Evolutionary conservation across 2,888 invertebrate species (phyloP).

Genomic region (Lasiommata megera): DNA sequence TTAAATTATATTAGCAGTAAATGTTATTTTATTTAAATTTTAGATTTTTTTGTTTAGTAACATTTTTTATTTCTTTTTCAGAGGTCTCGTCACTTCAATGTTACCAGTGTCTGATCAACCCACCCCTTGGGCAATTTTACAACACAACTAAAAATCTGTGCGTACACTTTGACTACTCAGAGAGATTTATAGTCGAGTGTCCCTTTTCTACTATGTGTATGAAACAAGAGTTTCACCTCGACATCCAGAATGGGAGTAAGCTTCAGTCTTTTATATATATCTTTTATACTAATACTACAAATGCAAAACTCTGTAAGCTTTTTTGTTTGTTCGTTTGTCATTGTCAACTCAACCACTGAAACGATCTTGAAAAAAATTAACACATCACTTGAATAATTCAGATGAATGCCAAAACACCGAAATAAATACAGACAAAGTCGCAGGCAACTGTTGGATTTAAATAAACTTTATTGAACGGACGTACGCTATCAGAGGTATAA

Average conservation of each 20-base stretch:
- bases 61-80: slow-evolving; percentile 45
- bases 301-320: no score
- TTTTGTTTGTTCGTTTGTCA: no score
- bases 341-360: no score
- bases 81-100: slow-evolving; percentile 82
- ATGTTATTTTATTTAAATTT: background rate
- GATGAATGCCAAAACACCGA: no score
- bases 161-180: slow-evolving; percentile 87
- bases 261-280: slow-evolving; percentile 22
- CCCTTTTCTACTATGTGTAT: slow-evolving; percentile 92
- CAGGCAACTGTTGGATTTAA: no score
- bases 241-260: slow-evolving; percentile 86
- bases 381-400: no score
- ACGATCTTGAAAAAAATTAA: no score
- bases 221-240: slow-evolving; percentile 85
- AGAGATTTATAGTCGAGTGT: slow-evolving; percentile 87
- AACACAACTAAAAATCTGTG: slow-evolving; percentile 86
- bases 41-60: background rate
- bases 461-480: no score
- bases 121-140: slow-evolving; percentile 79
- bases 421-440: no score
- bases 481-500: no score
- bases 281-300: no score
- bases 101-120: slow-evolving; percentile 86
- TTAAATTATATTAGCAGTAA: no score